Evolutionary conservation across 2,113 vertebrate genomes (phyloP), one percentile per base, ranked within the genome.

Genomic region (Pomatostomus ruficeps): DNA sequence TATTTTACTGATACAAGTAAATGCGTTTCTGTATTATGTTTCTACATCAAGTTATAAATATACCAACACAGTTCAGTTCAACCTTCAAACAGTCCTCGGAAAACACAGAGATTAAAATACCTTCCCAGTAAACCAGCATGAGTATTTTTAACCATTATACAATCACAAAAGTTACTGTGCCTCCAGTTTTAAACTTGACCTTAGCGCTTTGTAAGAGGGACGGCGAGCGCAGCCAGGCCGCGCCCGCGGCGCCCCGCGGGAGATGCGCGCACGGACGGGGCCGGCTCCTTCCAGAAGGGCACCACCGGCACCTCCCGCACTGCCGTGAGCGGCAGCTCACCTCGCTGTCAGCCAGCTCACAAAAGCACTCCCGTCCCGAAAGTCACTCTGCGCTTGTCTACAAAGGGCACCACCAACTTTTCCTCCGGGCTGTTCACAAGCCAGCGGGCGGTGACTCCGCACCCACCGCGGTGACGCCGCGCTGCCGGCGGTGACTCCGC

Each of bases 91-190:
- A 51, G 66, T 22, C 75, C 73, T 66, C 73, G 16, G 93, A 91
- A 92, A 91, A 71, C 62, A 57, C 29, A 73, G 88, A 51, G 93
- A 89, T 93, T 46, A 43, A 92, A 97, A 97, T 97, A 96, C 92
- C 84, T 97, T 93, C 90, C 95, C 76, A 3, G 9, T 87, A 96
- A 93, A 91, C 26, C 33, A 74, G 14, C 43, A 15, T 0, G 79
- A 65, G 25, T 97, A 97, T 97, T 97, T 97, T 96, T 97, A 97
- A 95, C 96, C 85, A 36, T 10, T 42, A 40, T 23, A 92, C 92
- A 55, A 75, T 61, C 81, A 67, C 66, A 95, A 85, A 95, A 93
- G 85, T 93, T 59, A 35, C 76, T 82, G 59, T 17, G n/a, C 46
- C 28, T 52, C 33, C n/a, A 59, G 51, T 88, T 79, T 57, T 63